Conservation (phyloP, 2,797 vertebrate species). For the Argya squamiceps region DNA sequence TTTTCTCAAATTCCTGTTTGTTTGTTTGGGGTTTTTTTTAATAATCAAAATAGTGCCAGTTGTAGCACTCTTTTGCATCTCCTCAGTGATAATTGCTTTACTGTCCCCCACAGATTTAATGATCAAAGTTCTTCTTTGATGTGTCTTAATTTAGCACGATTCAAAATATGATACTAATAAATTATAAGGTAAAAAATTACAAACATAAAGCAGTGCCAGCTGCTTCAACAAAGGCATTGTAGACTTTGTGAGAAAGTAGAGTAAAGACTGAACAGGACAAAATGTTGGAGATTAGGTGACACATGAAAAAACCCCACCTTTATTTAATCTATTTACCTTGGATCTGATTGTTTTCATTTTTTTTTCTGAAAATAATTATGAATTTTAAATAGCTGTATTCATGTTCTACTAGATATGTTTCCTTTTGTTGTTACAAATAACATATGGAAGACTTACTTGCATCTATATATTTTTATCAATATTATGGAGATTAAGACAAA, state of each 20-base stretch:
- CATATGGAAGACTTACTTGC: not conserved
- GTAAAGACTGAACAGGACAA: not conserved
- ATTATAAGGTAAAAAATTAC: not conserved
- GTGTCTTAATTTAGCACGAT: not conserved
- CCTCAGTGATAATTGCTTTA: not conserved
- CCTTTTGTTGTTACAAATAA: not conserved
- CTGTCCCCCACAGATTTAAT: not conserved
- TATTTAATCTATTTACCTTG: not conserved
- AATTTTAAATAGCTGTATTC: not conserved
- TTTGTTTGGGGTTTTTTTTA: not conserved
- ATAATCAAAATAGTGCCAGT: not conserved
- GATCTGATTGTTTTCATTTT: not conserved
- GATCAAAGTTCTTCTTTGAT: not conserved
- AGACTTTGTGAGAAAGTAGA: not conserved
- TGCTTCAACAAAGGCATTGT: not conserved
- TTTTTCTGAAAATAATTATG: not conserved
- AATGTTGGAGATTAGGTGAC: not conserved
- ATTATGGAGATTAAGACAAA: not conserved
- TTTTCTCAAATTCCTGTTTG: not conserved
- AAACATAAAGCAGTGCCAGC: not conserved
- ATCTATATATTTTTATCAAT: not conserved
- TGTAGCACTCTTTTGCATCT: not conserved
- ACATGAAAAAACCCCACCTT: fast-evolving
- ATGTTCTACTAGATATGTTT: not conserved
- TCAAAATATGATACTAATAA: not conserved